Conservation (phyloP, 37 sponge, comb jelly and placozoan species). For the Aplysina aerophoba region DNA sequence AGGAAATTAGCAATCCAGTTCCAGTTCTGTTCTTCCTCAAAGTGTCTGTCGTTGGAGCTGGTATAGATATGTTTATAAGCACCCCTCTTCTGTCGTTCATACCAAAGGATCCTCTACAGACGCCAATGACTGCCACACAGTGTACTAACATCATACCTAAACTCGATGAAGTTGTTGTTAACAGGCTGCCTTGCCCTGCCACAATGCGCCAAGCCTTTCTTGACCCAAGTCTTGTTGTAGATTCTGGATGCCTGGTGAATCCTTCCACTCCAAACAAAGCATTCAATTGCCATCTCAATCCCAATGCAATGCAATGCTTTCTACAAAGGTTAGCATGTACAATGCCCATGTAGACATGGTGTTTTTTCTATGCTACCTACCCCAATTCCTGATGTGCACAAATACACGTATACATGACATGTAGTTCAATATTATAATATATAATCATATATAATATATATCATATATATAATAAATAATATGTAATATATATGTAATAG, state of each 20-base stretch:
- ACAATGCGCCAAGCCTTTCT: slow-evolving; percentile 8
- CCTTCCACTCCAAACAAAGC: not conserved
- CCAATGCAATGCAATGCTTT: slow-evolving; percentile 1
- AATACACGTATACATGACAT: too few relatives aligned
- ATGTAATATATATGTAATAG: too few relatives aligned
- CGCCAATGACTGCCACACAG: too few relatives aligned
- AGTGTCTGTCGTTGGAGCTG: not conserved
- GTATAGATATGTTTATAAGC: not conserved
- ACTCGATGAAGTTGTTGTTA: too few relatives aligned
- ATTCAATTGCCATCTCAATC: slow-evolving; percentile 25
- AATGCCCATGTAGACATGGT: too few relatives aligned
- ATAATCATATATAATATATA: too few relatives aligned
- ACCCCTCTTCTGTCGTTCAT: slow-evolving; percentile 4
- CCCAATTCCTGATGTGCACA: too few relatives aligned
- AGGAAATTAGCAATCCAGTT: not conserved
- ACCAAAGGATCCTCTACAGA: not conserved
- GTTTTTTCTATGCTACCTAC: too few relatives aligned
- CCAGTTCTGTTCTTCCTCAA: not conserved
- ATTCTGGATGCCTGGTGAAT: slow-evolving; percentile 7
- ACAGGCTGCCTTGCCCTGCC: not conserved
- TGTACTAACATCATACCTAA: too few relatives aligned
- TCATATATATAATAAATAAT: too few relatives aligned
- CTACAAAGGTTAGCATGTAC: not conserved
- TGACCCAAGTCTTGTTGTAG: slow-evolving; percentile 14
- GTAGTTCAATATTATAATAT: too few relatives aligned